A percentile compares a stretch with the other conserved stretches of the same genome.
Conservation (phyloP, 2,888 invertebrate genomes). For the Eucera pruinosa region DNA sequence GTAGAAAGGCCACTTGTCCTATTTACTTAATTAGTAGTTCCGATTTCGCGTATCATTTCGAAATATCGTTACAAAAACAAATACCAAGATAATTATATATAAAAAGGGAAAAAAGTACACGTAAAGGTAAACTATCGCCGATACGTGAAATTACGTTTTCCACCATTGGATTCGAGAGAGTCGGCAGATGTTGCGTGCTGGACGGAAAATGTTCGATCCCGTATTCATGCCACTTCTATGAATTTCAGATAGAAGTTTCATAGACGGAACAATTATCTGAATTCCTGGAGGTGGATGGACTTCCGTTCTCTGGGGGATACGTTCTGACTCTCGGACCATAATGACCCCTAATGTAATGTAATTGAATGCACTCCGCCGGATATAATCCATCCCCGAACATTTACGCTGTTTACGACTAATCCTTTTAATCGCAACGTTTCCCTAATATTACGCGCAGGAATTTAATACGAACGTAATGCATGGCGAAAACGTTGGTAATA, state of each 20-base stretch:
- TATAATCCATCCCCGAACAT: slow-evolving; percentile 43
- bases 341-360: slow-evolving; percentile 45
- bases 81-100: not conserved
- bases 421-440: slow-evolving; percentile 20
- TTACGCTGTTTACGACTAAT: slow-evolving; percentile 33
- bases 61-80: not conserved
- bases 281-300: slow-evolving; percentile 39
- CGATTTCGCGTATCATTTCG: not conserved
- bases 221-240: not conserved
- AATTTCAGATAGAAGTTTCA: slow-evolving; percentile 38
- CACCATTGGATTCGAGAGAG: no score
- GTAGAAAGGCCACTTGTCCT: not conserved
- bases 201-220: not conserved
- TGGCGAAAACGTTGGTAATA: no score
- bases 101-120: not conserved
- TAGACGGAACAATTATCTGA: slow-evolving; percentile 34
- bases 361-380: slow-evolving; percentile 44
- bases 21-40: slow-evolving; percentile 22
- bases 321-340: slow-evolving; percentile 21
- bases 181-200: no score
- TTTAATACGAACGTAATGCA: no score
- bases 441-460: not conserved
- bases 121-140: not conserved
- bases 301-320: slow-evolving; percentile 43
- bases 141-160: not conserved